These are phyloP conservation scores for Nemopilema nomurai DNA, from an alignment of 30 jellyfish, hydroid and myxozoan species.

Conservation along the genomic window DNA sequence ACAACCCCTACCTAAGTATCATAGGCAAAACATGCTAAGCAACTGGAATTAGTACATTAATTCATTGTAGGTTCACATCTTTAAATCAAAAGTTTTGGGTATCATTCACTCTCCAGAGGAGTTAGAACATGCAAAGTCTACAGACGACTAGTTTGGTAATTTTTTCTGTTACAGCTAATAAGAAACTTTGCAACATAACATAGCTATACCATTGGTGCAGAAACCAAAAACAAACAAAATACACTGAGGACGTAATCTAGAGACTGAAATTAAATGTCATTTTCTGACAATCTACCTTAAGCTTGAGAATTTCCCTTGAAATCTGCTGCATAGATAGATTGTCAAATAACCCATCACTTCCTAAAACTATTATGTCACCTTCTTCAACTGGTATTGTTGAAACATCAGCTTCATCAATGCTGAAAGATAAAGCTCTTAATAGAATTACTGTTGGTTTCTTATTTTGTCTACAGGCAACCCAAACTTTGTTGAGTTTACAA, in stretches of 20 bases:
- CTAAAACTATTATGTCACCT: conserved; percentile 75
- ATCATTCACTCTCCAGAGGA: too few relatives aligned
- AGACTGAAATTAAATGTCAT: background rate
- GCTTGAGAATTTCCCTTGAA: conserved; percentile 53
- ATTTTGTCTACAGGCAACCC: background rate
- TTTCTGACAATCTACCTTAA: conserved; percentile 44
- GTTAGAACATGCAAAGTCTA: too few relatives aligned
- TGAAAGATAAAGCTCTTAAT: conserved; percentile 26
- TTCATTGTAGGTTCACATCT: too few relatives aligned
- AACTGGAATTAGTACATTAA: too few relatives aligned
- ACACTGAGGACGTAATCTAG: background rate
- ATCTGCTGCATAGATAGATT: conserved; percentile 72
- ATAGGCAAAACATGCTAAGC: too few relatives aligned
- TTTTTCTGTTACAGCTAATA: too few relatives aligned
- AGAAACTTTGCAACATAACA: too few relatives aligned
- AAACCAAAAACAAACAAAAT: too few relatives aligned
- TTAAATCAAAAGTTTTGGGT: too few relatives aligned
- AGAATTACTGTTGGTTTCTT: background rate
- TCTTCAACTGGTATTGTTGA: conserved; percentile 60
- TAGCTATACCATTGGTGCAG: too few relatives aligned
- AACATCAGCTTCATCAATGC: conserved; percentile 66
- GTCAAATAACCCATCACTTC: conserved; percentile 86
- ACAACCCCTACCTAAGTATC: too few relatives aligned
- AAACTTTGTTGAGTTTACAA: background rate
- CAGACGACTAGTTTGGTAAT: too few relatives aligned